A percentile compares a stretch with the other conserved stretches of the same genome.
phyloP scores from a whole-genome alignment of 35 echinoderm and acorn worm genomes.

The Heliocidaris erythrogramma region DNA sequence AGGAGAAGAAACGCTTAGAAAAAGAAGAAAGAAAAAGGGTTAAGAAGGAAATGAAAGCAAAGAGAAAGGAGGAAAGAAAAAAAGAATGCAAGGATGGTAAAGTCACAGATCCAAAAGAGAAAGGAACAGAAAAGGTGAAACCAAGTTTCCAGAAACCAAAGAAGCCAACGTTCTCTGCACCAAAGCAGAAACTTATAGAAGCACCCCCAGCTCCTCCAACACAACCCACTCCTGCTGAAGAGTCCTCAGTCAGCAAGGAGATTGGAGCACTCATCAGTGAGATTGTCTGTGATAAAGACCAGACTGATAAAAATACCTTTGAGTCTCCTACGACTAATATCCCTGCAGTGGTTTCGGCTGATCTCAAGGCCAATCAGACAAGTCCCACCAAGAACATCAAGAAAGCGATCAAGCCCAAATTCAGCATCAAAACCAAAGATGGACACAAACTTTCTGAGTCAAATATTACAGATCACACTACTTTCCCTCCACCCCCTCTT shows the following conservation, averaged over 20 bases:
- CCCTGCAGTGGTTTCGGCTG: not conserved
- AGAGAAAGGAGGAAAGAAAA: conserved; percentile 30
- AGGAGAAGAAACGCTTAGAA: conserved; percentile 32
- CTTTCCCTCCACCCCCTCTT: not conserved
- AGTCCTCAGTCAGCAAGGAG: conserved; percentile 25
- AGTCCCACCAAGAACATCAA: not conserved
- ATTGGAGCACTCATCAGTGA: conserved; percentile 35
- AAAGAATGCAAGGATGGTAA: conserved; percentile 29
- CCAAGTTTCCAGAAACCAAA: conserved; percentile 43
- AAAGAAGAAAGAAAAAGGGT: conserved; percentile 22
- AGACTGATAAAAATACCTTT: not conserved
- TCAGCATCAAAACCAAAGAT: conserved; percentile 44
- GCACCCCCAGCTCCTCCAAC: not conserved
- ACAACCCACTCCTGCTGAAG: not conserved
- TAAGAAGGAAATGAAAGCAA: conserved; percentile 23
- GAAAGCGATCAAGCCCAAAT: conserved; percentile 12
- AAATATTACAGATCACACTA: not conserved
- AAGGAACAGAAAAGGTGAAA: not conserved
- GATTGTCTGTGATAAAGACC: conserved; percentile 14
- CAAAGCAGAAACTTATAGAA: not conserved
- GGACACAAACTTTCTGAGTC: not conserved
- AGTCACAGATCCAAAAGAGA: not conserved
- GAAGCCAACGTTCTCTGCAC: conserved; percentile 8
- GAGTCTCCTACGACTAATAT: not conserved
- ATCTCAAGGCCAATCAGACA: not conserved